These are phyloP conservation scores for Baryphthengus martii DNA, from an alignment of 2,113 vertebrate genomes.

Conservation along the genomic window DNA sequence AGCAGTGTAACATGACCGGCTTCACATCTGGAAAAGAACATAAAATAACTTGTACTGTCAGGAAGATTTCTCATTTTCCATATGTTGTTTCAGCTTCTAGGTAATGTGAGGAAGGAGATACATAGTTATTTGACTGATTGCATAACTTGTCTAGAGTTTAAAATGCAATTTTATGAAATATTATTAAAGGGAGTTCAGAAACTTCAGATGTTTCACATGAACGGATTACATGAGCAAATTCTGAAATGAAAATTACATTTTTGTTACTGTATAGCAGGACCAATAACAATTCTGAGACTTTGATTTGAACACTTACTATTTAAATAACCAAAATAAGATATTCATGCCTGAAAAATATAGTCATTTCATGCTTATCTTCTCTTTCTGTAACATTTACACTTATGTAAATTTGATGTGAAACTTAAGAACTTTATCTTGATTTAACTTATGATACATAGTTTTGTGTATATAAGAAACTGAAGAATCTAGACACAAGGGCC, in stretches of 20 bases:
- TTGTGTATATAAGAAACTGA: not conserved
- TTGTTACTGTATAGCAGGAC: not conserved
- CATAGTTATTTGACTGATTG: not conserved
- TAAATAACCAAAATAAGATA: not conserved
- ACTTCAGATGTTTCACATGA: not conserved
- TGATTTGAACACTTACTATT: not conserved
- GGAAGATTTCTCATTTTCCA: conserved; percentile 15
- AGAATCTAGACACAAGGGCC: not conserved
- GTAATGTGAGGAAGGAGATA: not conserved
- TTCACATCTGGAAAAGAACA: conserved; percentile 24
- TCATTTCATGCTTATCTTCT: not conserved
- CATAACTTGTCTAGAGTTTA: not conserved
- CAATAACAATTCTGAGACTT: not conserved
- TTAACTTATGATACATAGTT: not conserved
- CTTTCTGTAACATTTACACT: not conserved
- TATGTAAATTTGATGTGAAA: not conserved
- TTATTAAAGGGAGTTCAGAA: not conserved
- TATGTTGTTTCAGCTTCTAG: conserved; percentile 17
- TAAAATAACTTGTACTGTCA: not conserved
- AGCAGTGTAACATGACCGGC: not conserved
- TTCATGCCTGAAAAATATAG: not conserved
- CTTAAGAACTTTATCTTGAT: not conserved
- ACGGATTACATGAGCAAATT: not conserved
- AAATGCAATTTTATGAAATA: not conserved
- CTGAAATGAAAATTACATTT: not conserved